phyloP scores from a whole-genome alignment of 2,797 vertebrate genomes.

The Lacerta viridis region DNA sequence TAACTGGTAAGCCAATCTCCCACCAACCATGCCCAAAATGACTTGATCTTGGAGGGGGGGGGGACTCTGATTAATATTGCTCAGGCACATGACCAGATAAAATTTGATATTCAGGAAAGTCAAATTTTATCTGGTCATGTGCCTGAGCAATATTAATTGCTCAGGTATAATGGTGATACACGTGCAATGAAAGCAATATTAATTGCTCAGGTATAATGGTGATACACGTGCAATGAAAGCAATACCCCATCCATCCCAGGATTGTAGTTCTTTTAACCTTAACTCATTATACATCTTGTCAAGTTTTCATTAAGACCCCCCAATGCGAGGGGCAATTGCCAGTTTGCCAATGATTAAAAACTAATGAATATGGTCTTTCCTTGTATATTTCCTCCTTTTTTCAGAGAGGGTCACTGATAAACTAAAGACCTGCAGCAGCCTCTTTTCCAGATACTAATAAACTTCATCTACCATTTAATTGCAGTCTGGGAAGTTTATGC shows the following conservation, averaged over 20 bases:
- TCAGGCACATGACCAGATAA: background rate
- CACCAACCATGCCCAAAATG: background rate
- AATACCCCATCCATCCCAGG: background rate
- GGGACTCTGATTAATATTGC: background rate
- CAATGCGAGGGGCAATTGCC: background rate
- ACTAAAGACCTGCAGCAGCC: background rate
- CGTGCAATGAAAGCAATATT: too few relatives aligned
- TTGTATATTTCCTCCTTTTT: constrained; percentile 23
- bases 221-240: background rate
- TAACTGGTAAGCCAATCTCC: background rate
- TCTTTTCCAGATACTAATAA: constrained; percentile 51
- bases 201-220: too few relatives aligned
- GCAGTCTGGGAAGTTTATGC: constrained; percentile 23
- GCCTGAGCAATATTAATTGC: too few relatives aligned
- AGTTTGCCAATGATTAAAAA: constrained; percentile 34
- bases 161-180: too few relatives aligned
- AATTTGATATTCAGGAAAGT: background rate
- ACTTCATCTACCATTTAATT: constrained; percentile 14
- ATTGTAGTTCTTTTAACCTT: background rate
- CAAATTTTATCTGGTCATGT: too few relatives aligned
- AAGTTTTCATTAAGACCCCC: constrained; percentile 4
- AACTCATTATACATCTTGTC: background rate
- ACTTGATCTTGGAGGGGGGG: background rate
- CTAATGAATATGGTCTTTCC: background rate
- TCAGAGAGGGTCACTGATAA: constrained; percentile 14